Evolutionary conservation across 92 coral and sea anemone species (phyloP), one percentile per base, ranked within the genome.

Genomic region (Palythoa grandis): DNA sequence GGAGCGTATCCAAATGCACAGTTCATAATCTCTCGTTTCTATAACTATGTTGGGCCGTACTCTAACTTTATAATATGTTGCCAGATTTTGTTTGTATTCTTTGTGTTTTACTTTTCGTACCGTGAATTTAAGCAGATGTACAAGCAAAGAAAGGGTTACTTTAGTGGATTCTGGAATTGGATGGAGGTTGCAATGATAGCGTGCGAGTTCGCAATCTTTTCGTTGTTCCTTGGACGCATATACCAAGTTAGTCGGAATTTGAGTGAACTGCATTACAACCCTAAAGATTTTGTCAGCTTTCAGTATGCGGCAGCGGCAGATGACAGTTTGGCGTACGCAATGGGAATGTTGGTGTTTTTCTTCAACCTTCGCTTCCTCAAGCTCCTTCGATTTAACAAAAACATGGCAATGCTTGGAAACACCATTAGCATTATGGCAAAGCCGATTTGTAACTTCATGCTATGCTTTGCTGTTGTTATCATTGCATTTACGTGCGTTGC

Each of bases 91-190:
- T 76, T 95, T 83, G 65, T 93, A 16, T 80, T 95, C 22, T 92
- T 95, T 56, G 92, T 95, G 91, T 38, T 95, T 11, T 95, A 95
- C 73, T 95, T 95, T 84, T 78, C 94, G 84, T 95, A 92, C 77
- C 96, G 98, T 68, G 98, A 95, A 72, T 78, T 88, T 24, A 95
- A 93, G 76, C 72, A 73, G 7, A 87, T 95, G 72, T 90, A 93
- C 90, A 95, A 93, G 76, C 89, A 90, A 70, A 58, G 92, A 6
- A 83, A 69, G 52, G 89, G 79, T 14, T 95, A 95, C 88, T 95
- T 95, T 71, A 83, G 84, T n/a, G 98, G 96, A 0, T 95, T 95
- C 86, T 95, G 96, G 93, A 95, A 95, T 83, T 95, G 98, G 98
- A 77, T 95, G 72, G 98, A 95, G 85, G 91, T 92, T 6, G 83